Base-by-base conservation (phyloP, 2,113 vertebrate genomes). In the Hippocampus guttulatus region DNA sequence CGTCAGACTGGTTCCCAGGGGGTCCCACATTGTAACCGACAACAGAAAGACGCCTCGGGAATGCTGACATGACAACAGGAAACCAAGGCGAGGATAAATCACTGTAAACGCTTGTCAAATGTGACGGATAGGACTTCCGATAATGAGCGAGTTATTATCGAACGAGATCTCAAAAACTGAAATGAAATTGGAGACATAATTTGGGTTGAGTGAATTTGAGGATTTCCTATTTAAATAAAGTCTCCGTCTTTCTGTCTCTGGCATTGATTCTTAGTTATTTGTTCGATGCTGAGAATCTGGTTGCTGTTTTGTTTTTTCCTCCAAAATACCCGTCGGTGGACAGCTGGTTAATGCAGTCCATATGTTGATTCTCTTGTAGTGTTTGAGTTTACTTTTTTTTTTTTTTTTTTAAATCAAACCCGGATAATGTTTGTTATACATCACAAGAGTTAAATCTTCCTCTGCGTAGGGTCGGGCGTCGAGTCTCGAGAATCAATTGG, bases 1-100 rank as follows among this genome's bases (percentile, higher is more conserved):
- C 3, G 41, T 38, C 73, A 64, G 74, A 81, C 82, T 27, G 70
- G 80, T 87, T 85, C 65, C 33, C 3, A 30, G 3, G 8, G 8
- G 15, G 18, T 49, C n/a, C 38, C 21, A 25, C 73, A 51, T 12
- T 18, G 23, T 38, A 33, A 12, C 21, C 49, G 21, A 27, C 25
- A 41, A 52, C 3, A 14, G 16, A 43, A 14, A 60, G n/a, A 23
- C 61, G 7, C 23, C 63, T 68, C 6, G 41, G 71, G 49, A 61
- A 68, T n/a, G 61, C 57, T 51, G 57, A 52, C 57, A 60, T 57
- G 57, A 16, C 51, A 60, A 66, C 68, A 25, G 49, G 23, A 64
- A 25, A 64, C 38, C 51, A 16, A 6, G 40, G 27, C 2, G 55
- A 45, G 14, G 55, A 38, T 16, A 5, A 1, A 64, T 43, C 40